phyloP scores from a whole-genome alignment of 2,113 vertebrate species.

The Platycercus adscitus region DNA sequence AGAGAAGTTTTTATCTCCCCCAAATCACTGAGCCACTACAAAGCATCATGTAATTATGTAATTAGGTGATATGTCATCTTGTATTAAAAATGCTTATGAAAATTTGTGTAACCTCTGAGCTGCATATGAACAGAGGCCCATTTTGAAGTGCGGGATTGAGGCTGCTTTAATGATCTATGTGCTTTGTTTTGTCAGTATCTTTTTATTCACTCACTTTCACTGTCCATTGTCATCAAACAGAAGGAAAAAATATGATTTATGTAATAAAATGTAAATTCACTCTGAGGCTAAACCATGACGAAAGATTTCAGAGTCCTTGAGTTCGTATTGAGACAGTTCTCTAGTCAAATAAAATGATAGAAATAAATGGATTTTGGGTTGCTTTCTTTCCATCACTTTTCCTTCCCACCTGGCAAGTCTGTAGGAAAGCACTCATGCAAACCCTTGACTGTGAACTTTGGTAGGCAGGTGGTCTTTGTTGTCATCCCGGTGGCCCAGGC shows the following conservation, averaged over 20 bases:
- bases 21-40: constrained; percentile 49
- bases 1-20: constrained; percentile 60
- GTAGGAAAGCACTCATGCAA: neutral
- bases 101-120: neutral
- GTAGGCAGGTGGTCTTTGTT: neutral
- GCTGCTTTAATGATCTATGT: neutral
- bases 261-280: constrained; percentile 30
- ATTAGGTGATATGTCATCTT: constrained; percentile 28
- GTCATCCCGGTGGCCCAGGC: neutral
- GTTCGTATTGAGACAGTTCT: neutral
- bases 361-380: neutral
- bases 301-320: constrained; percentile 12
- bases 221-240: neutral
- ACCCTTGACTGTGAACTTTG: fast-evolving
- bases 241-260: neutral
- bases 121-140: neutral
- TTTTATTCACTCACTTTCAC: neutral
- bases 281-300: neutral
- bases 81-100: constrained; percentile 17
- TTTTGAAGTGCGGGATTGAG: neutral
- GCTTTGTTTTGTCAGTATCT: neutral
- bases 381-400: neutral
- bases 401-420: neutral
- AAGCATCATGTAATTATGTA: constrained; percentile 42
- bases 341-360: neutral